Base-by-base conservation (phyloP, 2,797 vertebrate species). In the Capromys pilorides region DNA sequence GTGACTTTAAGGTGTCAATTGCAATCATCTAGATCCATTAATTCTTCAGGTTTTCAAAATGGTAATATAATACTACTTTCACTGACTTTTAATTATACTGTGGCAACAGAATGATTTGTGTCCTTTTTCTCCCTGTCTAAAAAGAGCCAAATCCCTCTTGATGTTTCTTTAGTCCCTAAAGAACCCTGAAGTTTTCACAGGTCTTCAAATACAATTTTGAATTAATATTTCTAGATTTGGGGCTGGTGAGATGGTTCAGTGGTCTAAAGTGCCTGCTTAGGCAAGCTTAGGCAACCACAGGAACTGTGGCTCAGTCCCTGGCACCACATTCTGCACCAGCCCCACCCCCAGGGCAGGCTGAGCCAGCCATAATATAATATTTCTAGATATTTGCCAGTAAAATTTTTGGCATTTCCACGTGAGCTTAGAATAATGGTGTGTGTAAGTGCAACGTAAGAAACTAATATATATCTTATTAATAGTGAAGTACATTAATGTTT, bases 311-410 rank as follows among this genome's bases (percentile, higher is more conserved):
- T 45, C 45, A 45, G 8, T 45, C 45, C 8, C 45, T 8, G 8
- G 45, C 45, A 45, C 45, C 45, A 45, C 45, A 45, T 45, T 45
- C 45, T 45, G 45, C 45, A 45, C 45, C 45, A 45, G 8, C 8
- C 45, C 45, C 8, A 45, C 8, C 4, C 45, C 45, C 45, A 45
- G 45, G 45, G 45, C 4, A 45, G 45, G 45, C 45, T 45, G 45
- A 45, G 8, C 45, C 8, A 8, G 45, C 8, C 8, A 45, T 45
- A 4, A 45, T 45, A 45, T 92, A 51, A 62, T 41, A 6, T 64
- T 90, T 33, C 75, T 73, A 79, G 41, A 75, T 73, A 94, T 97
- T 96, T 90, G 75, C 36, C 33, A 90, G 67, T 31, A 73, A 61
- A 24, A 49, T 94, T 49, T 51, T 85, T 94, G 39, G 88, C 2